These are phyloP conservation scores for Zeuzera pyrina DNA, from an alignment of 2,888 invertebrate species.

Conservation along the genomic window DNA sequence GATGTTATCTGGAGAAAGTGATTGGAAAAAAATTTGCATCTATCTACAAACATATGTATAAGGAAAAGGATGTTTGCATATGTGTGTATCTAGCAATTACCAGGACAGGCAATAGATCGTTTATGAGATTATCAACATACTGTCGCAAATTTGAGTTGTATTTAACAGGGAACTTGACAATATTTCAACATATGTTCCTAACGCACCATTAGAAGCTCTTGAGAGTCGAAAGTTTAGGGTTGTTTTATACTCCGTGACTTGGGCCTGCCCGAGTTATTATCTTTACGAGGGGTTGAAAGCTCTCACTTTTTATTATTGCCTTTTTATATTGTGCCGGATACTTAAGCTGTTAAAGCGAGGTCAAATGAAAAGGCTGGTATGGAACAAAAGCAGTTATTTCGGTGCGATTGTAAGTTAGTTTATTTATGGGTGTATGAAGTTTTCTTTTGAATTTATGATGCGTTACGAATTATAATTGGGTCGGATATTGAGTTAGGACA, in stretches of 20 bases:
- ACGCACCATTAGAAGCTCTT: constrained; percentile 1
- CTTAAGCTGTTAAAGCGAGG: constrained; percentile 41
- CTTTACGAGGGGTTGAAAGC: constrained; percentile 65
- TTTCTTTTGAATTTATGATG: constrained; percentile 26
- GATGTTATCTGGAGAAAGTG: too few relatives aligned
- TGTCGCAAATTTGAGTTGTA: too few relatives aligned
- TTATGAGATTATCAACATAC: too few relatives aligned
- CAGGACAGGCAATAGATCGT: too few relatives aligned
- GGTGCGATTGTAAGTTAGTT: constrained; percentile 25
- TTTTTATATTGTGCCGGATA: constrained; percentile 43
- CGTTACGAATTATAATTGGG: constrained; percentile 26
- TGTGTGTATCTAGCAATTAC: too few relatives aligned
- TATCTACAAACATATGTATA: too few relatives aligned
- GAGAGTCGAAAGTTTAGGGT: constrained; percentile 16
- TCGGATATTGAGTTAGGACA: constrained; percentile 17
- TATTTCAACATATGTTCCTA: neutral
- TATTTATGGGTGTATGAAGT: constrained; percentile 22
- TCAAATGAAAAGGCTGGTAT: constrained; percentile 28
- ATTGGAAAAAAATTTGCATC: too few relatives aligned
- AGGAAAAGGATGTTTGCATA: too few relatives aligned
- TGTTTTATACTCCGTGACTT: constrained; percentile 37
- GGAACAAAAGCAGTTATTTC: constrained; percentile 36
- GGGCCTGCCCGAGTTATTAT: constrained; percentile 49
- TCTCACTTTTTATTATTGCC: constrained; percentile 57
- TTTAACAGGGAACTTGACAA: too few relatives aligned